Evolutionary conservation across 2,888 invertebrate species (phyloP).

Genomic region (Orchesella flavescens): DNA sequence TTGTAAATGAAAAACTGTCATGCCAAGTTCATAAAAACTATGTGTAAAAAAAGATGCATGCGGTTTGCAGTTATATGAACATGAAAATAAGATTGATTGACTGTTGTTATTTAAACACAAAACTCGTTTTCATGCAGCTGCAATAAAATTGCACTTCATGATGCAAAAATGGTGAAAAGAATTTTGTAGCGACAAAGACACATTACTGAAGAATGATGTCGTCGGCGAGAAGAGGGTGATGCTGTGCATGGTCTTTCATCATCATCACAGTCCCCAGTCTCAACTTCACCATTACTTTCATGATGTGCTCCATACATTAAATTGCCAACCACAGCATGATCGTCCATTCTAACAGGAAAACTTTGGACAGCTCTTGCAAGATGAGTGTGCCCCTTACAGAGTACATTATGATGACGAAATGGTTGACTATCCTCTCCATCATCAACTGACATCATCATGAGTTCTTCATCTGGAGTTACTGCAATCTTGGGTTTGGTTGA

Average conservation of each 20-base stretch:
- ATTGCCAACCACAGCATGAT: constrained; percentile 26
- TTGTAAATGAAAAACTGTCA: too few relatives aligned
- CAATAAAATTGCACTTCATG: too few relatives aligned
- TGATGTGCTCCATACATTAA: constrained; percentile 28
- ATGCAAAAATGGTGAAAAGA: neutral
- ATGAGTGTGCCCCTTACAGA: constrained; percentile 38
- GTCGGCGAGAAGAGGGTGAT: constrained; percentile 6
- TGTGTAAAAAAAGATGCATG: too few relatives aligned
- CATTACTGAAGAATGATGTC: constrained; percentile 43
- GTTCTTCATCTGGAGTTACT: constrained; percentile 44
- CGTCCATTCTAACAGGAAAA: constrained; percentile 51
- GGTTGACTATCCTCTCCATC: constrained; percentile 24
- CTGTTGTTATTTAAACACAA: too few relatives aligned
- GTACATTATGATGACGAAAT: constrained; percentile 42
- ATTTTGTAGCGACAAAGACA: neutral
- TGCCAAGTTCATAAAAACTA: too few relatives aligned
- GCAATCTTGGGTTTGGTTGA: constrained; percentile 48
- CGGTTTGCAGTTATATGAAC: too few relatives aligned
- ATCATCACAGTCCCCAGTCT: constrained; percentile 23
- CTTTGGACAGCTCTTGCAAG: constrained; percentile 56
- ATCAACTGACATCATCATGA: constrained; percentile 19
- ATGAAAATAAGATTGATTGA: too few relatives aligned
- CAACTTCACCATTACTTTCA: constrained; percentile 19
- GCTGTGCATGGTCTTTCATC: constrained; percentile 9
- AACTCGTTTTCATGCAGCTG: too few relatives aligned